A percentile compares a stretch with the other conserved stretches of the same genome.
Conservation (phyloP, 1,140 invertebrate genomes). For the Brachionus manjavacas region DNA sequence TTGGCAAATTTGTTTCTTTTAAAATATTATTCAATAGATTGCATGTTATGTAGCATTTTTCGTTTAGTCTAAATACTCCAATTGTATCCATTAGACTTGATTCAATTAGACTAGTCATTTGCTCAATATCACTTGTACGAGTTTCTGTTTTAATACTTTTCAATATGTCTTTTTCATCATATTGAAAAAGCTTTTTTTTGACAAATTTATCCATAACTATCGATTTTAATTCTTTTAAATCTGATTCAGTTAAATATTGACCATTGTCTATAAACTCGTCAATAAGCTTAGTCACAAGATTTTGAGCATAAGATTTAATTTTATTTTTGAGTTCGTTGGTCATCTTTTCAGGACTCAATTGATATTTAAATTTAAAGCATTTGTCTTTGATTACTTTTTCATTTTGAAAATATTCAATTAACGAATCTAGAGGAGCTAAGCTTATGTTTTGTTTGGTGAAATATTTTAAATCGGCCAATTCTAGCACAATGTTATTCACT, state of each 20-base stretch:
- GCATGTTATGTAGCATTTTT: not conserved
- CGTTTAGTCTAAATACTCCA: not conserved
- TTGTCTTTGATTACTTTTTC: constrained; percentile 6
- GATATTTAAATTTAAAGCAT: not conserved
- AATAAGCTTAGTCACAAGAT: not conserved
- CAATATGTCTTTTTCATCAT: not conserved
- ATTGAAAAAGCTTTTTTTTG: not conserved
- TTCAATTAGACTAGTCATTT: not conserved
- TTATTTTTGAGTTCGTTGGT: not conserved
- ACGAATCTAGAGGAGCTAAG: not conserved
- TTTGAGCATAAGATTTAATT: not conserved
- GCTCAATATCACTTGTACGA: not conserved
- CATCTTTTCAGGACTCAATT: not conserved
- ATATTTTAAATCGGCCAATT: constrained; percentile 8
- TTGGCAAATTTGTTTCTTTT: not conserved
- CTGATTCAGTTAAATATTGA: not conserved
- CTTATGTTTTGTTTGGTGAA: not conserved
- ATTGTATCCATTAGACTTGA: constrained; percentile 1
- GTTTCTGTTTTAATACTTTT: not conserved
- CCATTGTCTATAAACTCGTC: not conserved
- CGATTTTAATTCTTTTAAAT: not conserved
- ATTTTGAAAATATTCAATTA: constrained; percentile 2
- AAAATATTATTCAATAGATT: not conserved
- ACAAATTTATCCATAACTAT: not conserved
- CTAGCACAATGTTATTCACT: not conserved